phyloP scores from a whole-genome alignment of 2,888 invertebrate genomes.

The Elmis aenea region DNA sequence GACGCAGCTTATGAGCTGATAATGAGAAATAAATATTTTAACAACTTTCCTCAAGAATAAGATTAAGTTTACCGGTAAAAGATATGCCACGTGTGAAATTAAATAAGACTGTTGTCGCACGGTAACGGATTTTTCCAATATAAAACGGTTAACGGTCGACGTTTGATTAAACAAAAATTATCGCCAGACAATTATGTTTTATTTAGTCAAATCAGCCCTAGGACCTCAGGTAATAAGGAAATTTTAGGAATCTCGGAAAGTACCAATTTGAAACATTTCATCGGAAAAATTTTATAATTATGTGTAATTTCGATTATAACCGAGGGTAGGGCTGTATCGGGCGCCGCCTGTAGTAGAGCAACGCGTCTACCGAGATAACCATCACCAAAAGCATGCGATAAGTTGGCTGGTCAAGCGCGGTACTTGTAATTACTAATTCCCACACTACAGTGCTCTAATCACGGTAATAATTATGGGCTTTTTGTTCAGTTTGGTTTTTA shows the following conservation, averaged over 20 bases:
- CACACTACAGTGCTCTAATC: constrained; percentile 45
- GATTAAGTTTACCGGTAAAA: constrained; percentile 17
- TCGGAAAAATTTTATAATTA: constrained; percentile 42
- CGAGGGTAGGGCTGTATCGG: constrained; percentile 35
- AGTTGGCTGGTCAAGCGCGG: constrained; percentile 36
- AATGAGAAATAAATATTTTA: constrained; percentile 17
- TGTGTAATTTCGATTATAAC: constrained; percentile 47
- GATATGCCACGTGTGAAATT: constrained; percentile 25
- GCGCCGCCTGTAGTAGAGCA: constrained; percentile 26
- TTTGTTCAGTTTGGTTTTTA: constrained; percentile 41
- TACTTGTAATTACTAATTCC: constrained; percentile 47
- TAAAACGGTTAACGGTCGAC: constrained; percentile 4
- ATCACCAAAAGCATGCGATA: constrained; percentile 24
- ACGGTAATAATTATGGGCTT: constrained; percentile 44
- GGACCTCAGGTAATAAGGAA: too few species aligned
- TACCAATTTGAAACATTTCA: constrained; percentile 28
- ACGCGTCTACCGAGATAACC: constrained; percentile 12
- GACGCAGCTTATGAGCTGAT: constrained; percentile 12
- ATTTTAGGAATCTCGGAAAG: constrained; percentile 31
- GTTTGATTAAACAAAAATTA: constrained; percentile 9
- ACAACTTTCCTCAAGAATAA: constrained; percentile 14
- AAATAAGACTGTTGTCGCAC: constrained; percentile 24
- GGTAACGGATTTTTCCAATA: constrained; percentile 12
- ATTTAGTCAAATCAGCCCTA: too few species aligned
- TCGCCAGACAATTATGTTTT: too few species aligned